Evolutionary conservation across 2,888 invertebrate genomes (phyloP), one percentile per base, ranked within the genome.

Genomic region (Disparrhopalites patrizii): DNA sequence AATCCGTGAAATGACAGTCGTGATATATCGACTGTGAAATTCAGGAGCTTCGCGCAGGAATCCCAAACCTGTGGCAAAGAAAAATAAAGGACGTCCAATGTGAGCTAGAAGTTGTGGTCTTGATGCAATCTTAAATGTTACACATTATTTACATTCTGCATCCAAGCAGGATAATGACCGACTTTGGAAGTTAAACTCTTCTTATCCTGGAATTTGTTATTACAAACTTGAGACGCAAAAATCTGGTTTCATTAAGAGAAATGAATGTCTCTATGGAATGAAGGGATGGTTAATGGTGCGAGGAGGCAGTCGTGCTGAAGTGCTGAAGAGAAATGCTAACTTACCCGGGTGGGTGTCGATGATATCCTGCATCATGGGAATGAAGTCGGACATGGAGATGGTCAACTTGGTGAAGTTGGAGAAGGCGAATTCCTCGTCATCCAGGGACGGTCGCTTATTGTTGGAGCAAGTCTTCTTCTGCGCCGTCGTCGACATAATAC

Each of bases 11-110:
- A 75, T 79, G 78, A 91, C 98, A 79, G 98, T 98, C 81, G 97
- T 95, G 76, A 98, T 92, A 80, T 98, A 99, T 84, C 96, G 87
- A 69, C 95, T 95, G 84, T 99, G 98, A 82, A 99, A 99, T 83
- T 99, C 98, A 1, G 92, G 91, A 67, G 98, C 97, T 80, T 97
- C 95, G 80, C 95, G 93, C 66, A 99, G 85, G 84, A 99, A 99
- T 70, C 91, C 91, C 74, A 99, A 85, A 54, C 75, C 75, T 75
- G 43, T 10, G 65, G 57, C 36, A 31, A 54, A 51, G 20, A 3
- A 51, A n/a, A n/a, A n/a, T n/a, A n/a, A n/a, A n/a, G n/a, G n/a
- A n/a, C n/a, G n/a, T n/a, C n/a, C n/a, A n/a, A n/a, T n/a, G n/a
- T n/a, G n/a, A n/a, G n/a, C n/a, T n/a, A n/a, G n/a, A n/a, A n/a